Evolutionary conservation across 2,113 vertebrate genomes (phyloP), one percentile per base, ranked within the genome.

Genomic region (Aphyosemion australe): DNA sequence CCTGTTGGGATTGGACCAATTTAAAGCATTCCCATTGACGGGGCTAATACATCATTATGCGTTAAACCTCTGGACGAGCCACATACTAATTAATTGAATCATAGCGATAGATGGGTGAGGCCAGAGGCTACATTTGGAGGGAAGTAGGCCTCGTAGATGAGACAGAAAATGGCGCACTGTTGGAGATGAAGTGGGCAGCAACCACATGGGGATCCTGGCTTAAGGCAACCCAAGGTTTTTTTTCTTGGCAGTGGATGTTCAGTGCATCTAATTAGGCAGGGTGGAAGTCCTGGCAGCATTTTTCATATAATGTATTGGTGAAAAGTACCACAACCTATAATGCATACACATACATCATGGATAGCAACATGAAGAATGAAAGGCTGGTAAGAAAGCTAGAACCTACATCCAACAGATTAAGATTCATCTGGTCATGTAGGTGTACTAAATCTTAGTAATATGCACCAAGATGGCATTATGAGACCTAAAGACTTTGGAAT

Each of bases 31-130:
- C 71, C 67, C 69, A 54, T 61, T 65, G 72, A 65, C 43, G 16
- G 71, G 58, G 81, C 84, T 75, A 87, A 73, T 78, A 34, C 78
- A 85, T 89, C 82, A 82, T 86, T 84, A 82, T 69, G 67, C 69
- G 51, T 74, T 74, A 85, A 89, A 84, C 87, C 87, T 91, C 80
- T 47, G 69, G 83, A 87, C 55, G 78, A 77, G 76, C 65, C 78
- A 65, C 71, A 61, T 55, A 47, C 89, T 91, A 93, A 92, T 92
- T 90, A 91, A 90, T 89, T 86, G 80, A 85, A 89, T 83, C 75
- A 83, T 76, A 82, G 86, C 78, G 41, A 76, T 87, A 84, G 84
- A 81, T 55, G 65, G 69, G 65, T 67, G 78, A 67, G 74, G 83
- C 90, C 80, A 79, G 69, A 48, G 89, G 84, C 87, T 76, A 86